A percentile compares a stretch with the other conserved stretches of the same genome.
These are phyloP conservation scores for Alosa alosa DNA, from an alignment of 2,113 vertebrate species.

Conservation along the genomic window DNA sequence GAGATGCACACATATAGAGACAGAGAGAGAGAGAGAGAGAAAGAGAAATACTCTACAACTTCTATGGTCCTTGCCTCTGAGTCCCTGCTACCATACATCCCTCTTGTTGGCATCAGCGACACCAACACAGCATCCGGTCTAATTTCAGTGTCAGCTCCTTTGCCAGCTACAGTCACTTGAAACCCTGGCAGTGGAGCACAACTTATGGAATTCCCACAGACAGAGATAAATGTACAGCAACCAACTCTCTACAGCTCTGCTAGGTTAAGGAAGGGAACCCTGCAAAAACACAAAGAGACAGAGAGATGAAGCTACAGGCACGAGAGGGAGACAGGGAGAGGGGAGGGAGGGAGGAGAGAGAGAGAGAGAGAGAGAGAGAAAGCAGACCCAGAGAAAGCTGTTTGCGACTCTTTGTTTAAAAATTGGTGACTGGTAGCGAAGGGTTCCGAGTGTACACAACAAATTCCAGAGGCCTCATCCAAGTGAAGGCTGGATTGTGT, in stretches of 20 bases:
- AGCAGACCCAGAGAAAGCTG: conserved; percentile 17
- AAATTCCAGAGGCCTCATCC: conserved; percentile 27
- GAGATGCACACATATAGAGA: neutral
- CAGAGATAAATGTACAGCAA: conserved; percentile 6
- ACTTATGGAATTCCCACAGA: neutral
- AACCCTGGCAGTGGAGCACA: neutral
- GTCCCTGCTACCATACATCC: neutral
- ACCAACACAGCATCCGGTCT: neutral
- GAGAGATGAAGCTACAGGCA: neutral
- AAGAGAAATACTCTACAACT: neutral
- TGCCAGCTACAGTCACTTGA: neutral
- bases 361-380: neutral
- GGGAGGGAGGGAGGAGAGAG: neutral
- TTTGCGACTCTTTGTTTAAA: conserved; percentile 45
- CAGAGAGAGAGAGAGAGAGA: neutral
- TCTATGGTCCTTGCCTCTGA: neutral
- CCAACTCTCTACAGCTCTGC: neutral
- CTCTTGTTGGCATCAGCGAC: neutral
- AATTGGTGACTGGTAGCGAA: conserved; percentile 42
- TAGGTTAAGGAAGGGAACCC: neutral
- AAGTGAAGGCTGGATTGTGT: conserved; percentile 18
- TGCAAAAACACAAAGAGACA: neutral
- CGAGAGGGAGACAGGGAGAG: neutral
- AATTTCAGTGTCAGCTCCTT: neutral
- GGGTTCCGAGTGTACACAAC: conserved; percentile 21